A percentile compares a stretch with the other conserved stretches of the same genome.
phyloP scores from a whole-genome alignment of 37 sponge, comb jelly and placozoan species.

The Theonella swinhoei region DNA sequence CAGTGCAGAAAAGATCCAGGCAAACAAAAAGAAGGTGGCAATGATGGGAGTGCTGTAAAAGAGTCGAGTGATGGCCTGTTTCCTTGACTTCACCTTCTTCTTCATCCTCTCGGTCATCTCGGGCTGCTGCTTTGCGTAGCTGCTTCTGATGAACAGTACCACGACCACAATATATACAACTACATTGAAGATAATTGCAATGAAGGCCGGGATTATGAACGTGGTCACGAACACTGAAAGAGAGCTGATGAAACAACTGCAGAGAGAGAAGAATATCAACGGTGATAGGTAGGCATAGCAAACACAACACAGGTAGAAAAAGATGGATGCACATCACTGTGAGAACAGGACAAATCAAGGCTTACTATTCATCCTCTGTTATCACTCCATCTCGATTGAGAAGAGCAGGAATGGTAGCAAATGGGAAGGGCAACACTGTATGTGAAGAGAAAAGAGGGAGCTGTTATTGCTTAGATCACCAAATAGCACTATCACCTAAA shows the following conservation, averaged over 20 bases:
- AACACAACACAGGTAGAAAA: not conserved
- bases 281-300: too few relatives aligned
- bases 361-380: slow-evolving; percentile 16
- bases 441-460: not conserved
- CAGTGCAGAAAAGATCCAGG: not conserved
- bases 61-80: not conserved
- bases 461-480: not conserved
- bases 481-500: not conserved
- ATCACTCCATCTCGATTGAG: slow-evolving; percentile 8
- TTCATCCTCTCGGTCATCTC: not conserved
- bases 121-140: not conserved
- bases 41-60: not conserved
- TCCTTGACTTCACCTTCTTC: not conserved
- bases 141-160: not conserved
- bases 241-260: slow-evolving; percentile 51
- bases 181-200: slow-evolving; percentile 31
- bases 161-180: slow-evolving; percentile 16
- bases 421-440: slow-evolving; percentile 52
- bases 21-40: not conserved
- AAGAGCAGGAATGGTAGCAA: slow-evolving; percentile 19
- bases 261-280: not conserved
- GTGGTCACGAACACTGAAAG: slow-evolving; percentile 31
- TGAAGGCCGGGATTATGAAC: slow-evolving; percentile 30
- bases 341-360: not conserved
- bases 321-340: not conserved